Percentiles rank a stretch among this genome's conserved stretches.
Conservation (phyloP, 2,888 invertebrate species). For the Tiphia femorata region DNA sequence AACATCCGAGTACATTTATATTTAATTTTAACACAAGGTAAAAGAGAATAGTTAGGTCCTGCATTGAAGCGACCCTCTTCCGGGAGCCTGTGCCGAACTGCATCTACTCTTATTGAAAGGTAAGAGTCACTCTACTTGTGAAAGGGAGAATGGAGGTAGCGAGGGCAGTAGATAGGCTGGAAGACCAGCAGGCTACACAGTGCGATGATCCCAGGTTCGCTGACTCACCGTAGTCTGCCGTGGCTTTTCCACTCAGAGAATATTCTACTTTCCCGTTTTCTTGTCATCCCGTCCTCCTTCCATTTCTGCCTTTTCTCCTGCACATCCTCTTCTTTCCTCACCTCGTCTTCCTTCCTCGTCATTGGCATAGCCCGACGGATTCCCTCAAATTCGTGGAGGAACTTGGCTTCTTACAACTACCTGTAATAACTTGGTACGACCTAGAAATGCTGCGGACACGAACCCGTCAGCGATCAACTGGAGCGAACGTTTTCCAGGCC, state of each 20-base stretch:
- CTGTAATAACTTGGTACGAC: slow-evolving; percentile 19
- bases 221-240: not conserved
- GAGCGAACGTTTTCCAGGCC: slow-evolving; percentile 34
- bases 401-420: slow-evolving; percentile 13
- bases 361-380: too few relatives aligned
- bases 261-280: not conserved
- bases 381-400: not conserved
- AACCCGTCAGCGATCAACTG: slow-evolving; percentile 31
- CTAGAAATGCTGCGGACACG: slow-evolving; percentile 26
- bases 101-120: slow-evolving; percentile 1
- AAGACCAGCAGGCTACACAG: not conserved
- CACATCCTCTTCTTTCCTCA: too few relatives aligned
- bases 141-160: not conserved
- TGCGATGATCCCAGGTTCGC: not conserved
- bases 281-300: too few relatives aligned
- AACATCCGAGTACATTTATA: too few relatives aligned
- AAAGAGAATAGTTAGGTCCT: too few relatives aligned
- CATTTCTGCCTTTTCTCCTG: slow-evolving; percentile 6
- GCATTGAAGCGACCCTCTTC: too few relatives aligned
- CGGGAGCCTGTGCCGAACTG: not conserved
- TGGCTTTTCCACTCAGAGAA: not conserved
- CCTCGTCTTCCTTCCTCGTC: not conserved
- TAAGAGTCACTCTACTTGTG: slow-evolving; percentile 1
- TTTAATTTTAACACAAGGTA: too few relatives aligned
- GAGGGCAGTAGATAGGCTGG: not conserved